Percentiles rank a stretch among this genome's conserved stretches.
Conservation (phyloP, 2,797 vertebrate species). For the Micromesistius poutassou region DNA sequence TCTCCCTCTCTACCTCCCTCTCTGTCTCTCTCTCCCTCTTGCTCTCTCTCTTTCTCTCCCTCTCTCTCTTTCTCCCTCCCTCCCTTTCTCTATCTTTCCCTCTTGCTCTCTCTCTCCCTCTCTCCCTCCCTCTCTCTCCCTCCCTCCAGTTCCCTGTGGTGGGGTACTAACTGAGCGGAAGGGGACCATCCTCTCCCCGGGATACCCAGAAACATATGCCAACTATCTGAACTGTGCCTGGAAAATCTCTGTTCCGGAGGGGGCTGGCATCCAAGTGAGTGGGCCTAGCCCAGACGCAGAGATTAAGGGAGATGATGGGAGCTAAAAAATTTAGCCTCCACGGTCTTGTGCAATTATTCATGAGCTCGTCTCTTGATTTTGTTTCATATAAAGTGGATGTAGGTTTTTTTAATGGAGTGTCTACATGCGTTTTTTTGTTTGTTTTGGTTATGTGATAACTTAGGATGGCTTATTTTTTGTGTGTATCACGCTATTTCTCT, state of each 20-base stretch:
- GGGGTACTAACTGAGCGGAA: conserved; percentile 87
- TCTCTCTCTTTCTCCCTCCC: not conserved
- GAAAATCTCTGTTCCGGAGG: conserved; percentile 96
- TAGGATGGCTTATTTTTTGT: not conserved
- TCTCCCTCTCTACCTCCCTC: no score
- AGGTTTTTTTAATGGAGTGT: not conserved
- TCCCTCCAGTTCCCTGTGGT: conserved; percentile 89
- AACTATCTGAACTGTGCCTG: conserved; percentile 97
- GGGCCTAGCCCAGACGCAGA: conserved; percentile 16
- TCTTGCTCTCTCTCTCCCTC: not conserved
- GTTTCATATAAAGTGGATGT: no score
- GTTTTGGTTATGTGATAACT: no score
- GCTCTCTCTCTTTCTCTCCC: no score
- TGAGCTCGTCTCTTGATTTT: no score
- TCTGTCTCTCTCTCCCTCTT: not conserved
- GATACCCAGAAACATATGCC: conserved; percentile 94
- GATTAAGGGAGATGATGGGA: not conserved
- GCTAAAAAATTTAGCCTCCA: not conserved
- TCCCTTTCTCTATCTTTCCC: not conserved
- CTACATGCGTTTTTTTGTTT: not conserved
- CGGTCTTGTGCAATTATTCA: not conserved
- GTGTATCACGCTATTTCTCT: not conserved
- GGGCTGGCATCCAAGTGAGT: conserved; percentile 94
- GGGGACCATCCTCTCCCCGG: conserved; percentile 94
- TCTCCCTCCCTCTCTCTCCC: conserved; percentile 15